Base-by-base conservation (phyloP, 1,140 invertebrate genomes). In the Nasonia longicornis region DNA sequence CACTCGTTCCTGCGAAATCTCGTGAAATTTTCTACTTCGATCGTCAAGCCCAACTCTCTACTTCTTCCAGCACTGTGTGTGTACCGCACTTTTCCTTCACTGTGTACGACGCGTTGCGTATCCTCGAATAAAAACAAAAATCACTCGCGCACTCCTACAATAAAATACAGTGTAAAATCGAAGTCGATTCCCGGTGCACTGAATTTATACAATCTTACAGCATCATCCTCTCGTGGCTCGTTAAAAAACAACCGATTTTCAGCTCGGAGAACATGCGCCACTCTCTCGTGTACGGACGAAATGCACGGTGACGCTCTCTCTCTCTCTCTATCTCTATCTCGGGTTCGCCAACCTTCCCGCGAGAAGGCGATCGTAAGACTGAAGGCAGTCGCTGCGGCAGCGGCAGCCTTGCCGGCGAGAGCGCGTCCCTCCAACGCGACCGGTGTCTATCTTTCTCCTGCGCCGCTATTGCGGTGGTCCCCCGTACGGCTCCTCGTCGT, bases 291-390 rank as follows among this genome's bases (percentile, higher is more conserved):
- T 67, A 4, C 22, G 64, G 20, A 71, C 69, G 69, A n/a, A 82
- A 52, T 77, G 64, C 64, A 31, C 64, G 64, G 16, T 20, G 52
- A 58, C 64, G 64, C 64, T 31, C 52, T n/a, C 52, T 58, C 52
- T 52, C 31, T 76, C n/a, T 64, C 48, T 77, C 42, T 77, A 16
- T 42, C 70, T 77, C 35, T 52, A 73, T 79, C 79, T 63, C 69
- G 77, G 64, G 80, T 86, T 86, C 84, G 87, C 86, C 86, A 89
- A 89, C 89, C 88, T 88, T 86, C 86, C 87, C 86, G 87, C 85
- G 81, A 88, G 86, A 87, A 89, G 88, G 89, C 89, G 88, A 87
- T 89, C 86, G 89, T 87, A 86, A 87, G 89, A 90, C 89, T 90
- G 86, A 89, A 89, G 86, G 82, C 80, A 77, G 79, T 63, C 81